These are phyloP conservation scores for Anabacerthia variegaticeps DNA, from an alignment of 2,797 vertebrate genomes.

Conservation along the genomic window DNA sequence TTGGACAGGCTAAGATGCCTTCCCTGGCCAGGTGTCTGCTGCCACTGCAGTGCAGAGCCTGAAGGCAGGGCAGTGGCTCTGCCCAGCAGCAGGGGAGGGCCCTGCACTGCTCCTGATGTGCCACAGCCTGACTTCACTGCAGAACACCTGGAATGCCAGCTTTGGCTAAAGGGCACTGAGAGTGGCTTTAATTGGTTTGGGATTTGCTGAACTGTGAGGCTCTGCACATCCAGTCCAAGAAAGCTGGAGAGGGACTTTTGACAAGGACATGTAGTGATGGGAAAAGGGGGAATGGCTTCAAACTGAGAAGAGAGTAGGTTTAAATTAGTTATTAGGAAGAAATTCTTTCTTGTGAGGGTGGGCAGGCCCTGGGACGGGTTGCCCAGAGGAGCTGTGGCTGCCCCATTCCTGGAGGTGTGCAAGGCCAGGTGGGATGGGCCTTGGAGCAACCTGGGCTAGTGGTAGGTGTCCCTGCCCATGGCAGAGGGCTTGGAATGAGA, in stretches of 20 bases:
- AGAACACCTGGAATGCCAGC: neutral
- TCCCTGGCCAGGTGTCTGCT: neutral
- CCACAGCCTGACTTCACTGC: accelerated
- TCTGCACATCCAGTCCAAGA: neutral
- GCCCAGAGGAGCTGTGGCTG: neutral
- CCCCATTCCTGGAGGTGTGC: neutral
- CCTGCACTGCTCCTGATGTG: neutral
- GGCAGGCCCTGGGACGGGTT: accelerated
- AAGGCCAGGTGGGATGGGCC: accelerated
- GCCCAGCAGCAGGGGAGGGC: neutral
- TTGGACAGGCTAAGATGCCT: neutral
- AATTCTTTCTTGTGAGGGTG: neutral
- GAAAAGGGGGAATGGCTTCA: neutral
- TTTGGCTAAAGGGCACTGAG: neutral
- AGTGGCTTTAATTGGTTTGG: neutral
- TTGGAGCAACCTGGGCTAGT: neutral
- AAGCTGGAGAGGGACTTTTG: neutral
- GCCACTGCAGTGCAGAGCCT: neutral
- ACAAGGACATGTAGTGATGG: neutral
- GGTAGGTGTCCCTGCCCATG: neutral
- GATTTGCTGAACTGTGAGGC: neutral
- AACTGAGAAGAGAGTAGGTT: neutral
- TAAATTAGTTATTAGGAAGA: neutral
- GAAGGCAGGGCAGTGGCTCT: neutral
- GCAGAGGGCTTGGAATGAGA: neutral